phyloP scores from a whole-genome alignment of 2,888 invertebrate genomes.

The Pemphredon lugubris region DNA sequence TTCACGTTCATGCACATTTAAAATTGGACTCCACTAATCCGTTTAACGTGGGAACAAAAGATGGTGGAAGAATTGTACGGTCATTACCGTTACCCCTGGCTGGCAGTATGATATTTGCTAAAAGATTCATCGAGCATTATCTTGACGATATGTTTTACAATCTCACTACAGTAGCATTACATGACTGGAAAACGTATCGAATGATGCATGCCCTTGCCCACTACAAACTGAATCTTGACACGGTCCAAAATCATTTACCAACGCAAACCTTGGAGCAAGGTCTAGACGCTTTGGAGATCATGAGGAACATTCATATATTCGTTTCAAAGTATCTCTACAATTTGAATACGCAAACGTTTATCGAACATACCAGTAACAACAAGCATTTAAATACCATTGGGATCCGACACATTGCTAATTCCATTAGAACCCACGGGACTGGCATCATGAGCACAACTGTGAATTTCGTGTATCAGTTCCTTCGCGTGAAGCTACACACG shows the following conservation, averaged over 20 bases:
- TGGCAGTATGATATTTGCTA: slow-evolving; percentile 70
- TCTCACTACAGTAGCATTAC: slow-evolving; percentile 96
- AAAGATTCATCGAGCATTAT: slow-evolving; percentile 90
- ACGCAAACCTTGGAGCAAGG: slow-evolving; percentile 99
- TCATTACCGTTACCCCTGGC: slow-evolving; percentile 68
- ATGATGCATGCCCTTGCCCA: slow-evolving; percentile 97
- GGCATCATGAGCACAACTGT: slow-evolving; percentile 98
- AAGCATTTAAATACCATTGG: slow-evolving; percentile 97
- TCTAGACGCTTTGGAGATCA: slow-evolving; percentile 97
- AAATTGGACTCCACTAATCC: slow-evolving; percentile 89
- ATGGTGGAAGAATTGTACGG: slow-evolving; percentile 83
- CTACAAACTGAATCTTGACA: slow-evolving; percentile 90
- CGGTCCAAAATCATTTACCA: slow-evolving; percentile 96
- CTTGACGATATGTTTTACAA: slow-evolving; percentile 98
- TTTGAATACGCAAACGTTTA: slow-evolving; percentile 97
- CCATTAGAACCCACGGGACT: slow-evolving; percentile 97
- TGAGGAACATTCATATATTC: slow-evolving; percentile 97
- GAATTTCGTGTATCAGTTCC: slow-evolving; percentile 96
- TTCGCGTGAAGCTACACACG: slow-evolving; percentile 94
- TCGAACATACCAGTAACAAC: slow-evolving; percentile 94
- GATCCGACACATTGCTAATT: slow-evolving; percentile 97
- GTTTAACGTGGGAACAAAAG: slow-evolving; percentile 84
- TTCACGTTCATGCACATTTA: slow-evolving; percentile 95
- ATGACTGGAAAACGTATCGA: slow-evolving; percentile 98
- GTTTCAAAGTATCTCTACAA: slow-evolving; percentile 97